Evolutionary conservation across 2,113 vertebrate genomes (phyloP).

Genomic region (Pluvialis apricaria): DNA sequence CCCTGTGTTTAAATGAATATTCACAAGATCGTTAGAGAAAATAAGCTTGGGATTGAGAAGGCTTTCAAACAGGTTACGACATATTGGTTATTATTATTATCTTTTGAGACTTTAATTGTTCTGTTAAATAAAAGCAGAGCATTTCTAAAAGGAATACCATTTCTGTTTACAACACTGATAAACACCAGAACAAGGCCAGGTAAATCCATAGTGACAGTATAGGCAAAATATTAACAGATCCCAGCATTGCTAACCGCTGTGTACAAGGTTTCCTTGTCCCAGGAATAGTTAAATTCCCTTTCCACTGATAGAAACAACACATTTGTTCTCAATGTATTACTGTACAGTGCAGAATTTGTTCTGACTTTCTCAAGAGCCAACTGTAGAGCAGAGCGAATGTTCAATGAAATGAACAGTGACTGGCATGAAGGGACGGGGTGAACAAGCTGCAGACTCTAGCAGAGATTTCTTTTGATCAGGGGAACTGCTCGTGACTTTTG

Average conservation of each 20-base stretch:
- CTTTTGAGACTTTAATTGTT: not conserved
- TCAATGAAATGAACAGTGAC: conserved; percentile 16
- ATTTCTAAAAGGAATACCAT: not conserved
- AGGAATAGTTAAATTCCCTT: conserved; percentile 2
- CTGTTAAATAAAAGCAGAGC: not conserved
- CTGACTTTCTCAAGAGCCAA: not conserved
- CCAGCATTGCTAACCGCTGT: not conserved
- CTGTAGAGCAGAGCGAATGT: not conserved
- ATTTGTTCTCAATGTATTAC: not conserved
- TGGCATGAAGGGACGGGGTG: not conserved
- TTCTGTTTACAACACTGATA: not conserved
- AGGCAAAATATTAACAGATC: not conserved
- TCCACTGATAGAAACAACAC: not conserved
- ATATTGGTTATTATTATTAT: not conserved
- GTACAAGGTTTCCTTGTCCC: not conserved
- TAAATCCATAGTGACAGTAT: not conserved
- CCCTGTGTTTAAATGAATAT: not conserved
- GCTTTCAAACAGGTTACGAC: not conserved
- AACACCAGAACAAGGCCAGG: not conserved
- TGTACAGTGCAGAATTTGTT: not conserved
- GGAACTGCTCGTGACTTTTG: conserved; percentile 42
- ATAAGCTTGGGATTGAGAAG: not conserved
- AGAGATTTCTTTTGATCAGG: conserved; percentile 46
- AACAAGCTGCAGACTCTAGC: not conserved
- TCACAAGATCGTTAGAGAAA: not conserved